Conservation (phyloP, 1,140 invertebrate genomes). For the Campoletis sonorensis region DNA sequence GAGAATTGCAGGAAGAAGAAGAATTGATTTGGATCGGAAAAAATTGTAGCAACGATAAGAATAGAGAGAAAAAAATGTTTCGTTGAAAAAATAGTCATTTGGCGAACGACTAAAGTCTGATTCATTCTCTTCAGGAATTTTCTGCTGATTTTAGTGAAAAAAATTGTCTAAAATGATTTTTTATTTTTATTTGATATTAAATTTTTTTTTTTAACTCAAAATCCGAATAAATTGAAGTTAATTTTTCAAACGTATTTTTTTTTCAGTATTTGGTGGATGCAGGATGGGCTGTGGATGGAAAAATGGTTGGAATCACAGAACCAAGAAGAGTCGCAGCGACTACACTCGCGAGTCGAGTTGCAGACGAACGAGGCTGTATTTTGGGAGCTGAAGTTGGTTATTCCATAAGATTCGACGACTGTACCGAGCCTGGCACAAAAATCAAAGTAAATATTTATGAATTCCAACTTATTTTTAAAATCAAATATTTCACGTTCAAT, state of each 20-base stretch:
- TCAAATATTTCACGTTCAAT: not conserved
- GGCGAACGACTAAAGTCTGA: too few species aligned
- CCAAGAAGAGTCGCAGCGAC: conserved; percentile 94
- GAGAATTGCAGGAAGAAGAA: too few species aligned
- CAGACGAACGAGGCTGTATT: conserved; percentile 89
- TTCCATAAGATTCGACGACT: conserved; percentile 93
- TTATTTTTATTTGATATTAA: conserved; percentile 41
- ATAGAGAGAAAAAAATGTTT: too few species aligned
- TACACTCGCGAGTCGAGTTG: conserved; percentile 91
- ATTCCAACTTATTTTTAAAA: conserved; percentile 1
- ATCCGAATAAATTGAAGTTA: too few species aligned
- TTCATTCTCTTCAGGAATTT: not conserved
- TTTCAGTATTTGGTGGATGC: conserved; percentile 92
- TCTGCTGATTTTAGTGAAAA: too few species aligned
- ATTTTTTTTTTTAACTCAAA: too few species aligned
- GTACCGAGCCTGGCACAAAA: conserved; percentile 83
- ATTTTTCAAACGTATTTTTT: conserved; percentile 41
- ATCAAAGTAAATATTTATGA: conserved; percentile 84
- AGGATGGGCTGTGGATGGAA: conserved; percentile 87
- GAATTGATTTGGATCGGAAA: too few species aligned
- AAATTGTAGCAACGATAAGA: too few species aligned
- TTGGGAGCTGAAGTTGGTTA: conserved; percentile 94
- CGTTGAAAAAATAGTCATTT: not conserved
- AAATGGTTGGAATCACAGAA: conserved; percentile 91
- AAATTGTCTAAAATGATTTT: conserved; percentile 28